Conservation (phyloP, 1,140 invertebrate genomes). For the Drosophila pandora region DNA sequence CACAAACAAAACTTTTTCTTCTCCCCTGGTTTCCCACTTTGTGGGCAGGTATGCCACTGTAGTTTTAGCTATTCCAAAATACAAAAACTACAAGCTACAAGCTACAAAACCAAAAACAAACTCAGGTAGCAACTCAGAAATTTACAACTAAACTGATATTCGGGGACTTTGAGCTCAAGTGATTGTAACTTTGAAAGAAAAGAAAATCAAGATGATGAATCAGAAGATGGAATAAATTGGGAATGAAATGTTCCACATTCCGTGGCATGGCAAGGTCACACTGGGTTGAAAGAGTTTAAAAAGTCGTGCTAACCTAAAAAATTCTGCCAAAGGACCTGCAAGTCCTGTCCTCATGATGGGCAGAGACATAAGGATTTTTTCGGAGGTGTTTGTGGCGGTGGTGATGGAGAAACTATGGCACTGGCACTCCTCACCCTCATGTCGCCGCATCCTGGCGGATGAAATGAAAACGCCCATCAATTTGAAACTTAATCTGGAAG, state of each 20-base stretch:
- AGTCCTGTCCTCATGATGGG: conserved; percentile 16
- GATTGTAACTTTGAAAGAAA: not conserved
- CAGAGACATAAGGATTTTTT: not conserved
- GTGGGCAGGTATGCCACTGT: too few species aligned
- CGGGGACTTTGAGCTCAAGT: not conserved
- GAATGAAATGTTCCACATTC: conserved; percentile 3
- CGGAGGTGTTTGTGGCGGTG: not conserved
- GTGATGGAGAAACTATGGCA: conserved; percentile 5
- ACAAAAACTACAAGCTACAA: not conserved
- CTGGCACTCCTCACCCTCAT: conserved; percentile 7
- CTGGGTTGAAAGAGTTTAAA: not conserved
- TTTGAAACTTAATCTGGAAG: conserved; percentile 80
- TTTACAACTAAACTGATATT: not conserved
- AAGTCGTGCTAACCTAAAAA: too few species aligned
- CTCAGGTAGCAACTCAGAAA: not conserved
- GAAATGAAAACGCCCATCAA: conserved; percentile 70
- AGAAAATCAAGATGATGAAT: not conserved
- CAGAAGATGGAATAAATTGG: not conserved
- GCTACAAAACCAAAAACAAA: not conserved
- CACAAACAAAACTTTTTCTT: conserved; percentile 1
- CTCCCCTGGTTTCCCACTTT: not conserved
- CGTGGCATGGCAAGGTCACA: conserved; percentile 11
- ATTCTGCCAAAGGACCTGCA: conserved; percentile 17
- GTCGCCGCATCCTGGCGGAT: conserved; percentile 3
- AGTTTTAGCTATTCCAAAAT: too few species aligned